A percentile compares a stretch with the other conserved stretches of the same genome.
These are phyloP conservation scores for Morpho achilles DNA, from an alignment of 2,888 invertebrate genomes.

Conservation along the genomic window DNA sequence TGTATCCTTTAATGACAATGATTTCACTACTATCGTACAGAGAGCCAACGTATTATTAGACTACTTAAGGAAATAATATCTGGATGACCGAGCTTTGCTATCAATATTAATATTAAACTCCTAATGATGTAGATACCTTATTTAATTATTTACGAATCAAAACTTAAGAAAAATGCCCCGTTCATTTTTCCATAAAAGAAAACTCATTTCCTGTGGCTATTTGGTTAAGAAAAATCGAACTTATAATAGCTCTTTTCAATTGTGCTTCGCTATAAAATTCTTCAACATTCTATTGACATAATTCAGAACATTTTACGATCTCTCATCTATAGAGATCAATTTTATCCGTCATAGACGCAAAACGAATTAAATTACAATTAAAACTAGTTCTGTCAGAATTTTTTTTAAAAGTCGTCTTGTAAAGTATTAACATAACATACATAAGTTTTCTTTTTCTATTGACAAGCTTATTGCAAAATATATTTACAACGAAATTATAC, in stretches of 20 bases:
- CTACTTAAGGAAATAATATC: too few species aligned
- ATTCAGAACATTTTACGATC: not conserved
- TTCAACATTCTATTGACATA: not conserved
- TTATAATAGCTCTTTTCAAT: not conserved
- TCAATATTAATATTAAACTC: too few species aligned
- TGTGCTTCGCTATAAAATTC: not conserved
- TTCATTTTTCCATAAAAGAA: not conserved
- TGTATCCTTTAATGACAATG: constrained; percentile 87
- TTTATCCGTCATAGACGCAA: too few species aligned
- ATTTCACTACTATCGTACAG: not conserved
- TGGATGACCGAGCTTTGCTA: too few species aligned
- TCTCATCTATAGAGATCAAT: too few species aligned
- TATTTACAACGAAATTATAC: too few species aligned
- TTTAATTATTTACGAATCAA: not conserved
- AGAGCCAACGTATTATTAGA: not conserved
- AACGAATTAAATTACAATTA: too few species aligned
- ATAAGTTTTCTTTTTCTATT: too few species aligned
- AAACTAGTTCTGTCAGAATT: too few species aligned
- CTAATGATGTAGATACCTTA: not conserved
- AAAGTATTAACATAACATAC: too few species aligned
- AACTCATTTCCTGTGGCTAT: not conserved
- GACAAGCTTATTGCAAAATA: too few species aligned
- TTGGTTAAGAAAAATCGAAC: not conserved
- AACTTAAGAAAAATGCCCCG: not conserved
- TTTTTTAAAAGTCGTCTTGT: too few species aligned